These are phyloP conservation scores for Drosophila siamana DNA, from an alignment of 2,888 invertebrate genomes.

Conservation along the genomic window DNA sequence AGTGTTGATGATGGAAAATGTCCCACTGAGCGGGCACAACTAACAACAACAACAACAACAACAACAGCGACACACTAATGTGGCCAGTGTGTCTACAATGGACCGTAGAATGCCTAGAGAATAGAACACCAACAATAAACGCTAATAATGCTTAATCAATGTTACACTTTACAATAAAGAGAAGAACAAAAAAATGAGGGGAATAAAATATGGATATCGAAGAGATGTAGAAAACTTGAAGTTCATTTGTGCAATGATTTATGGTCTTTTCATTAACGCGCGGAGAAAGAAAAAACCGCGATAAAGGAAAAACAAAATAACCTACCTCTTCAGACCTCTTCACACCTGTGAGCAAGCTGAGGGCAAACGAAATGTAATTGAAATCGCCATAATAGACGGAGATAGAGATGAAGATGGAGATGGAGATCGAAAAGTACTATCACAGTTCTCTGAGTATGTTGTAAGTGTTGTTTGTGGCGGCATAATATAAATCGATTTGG, in stretches of 20 bases:
- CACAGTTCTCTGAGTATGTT: slow-evolving; percentile 29
- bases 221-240: slow-evolving; percentile 44
- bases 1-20: slow-evolving; percentile 79
- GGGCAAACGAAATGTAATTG: slow-evolving; percentile 69
- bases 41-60: slow-evolving; percentile 47
- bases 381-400: slow-evolving; percentile 41
- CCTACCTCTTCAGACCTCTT: slow-evolving; percentile 49
- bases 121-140: slow-evolving; percentile 65
- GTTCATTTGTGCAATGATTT: slow-evolving; percentile 78
- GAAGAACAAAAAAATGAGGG: slow-evolving; percentile 25
- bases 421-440: too few relatives aligned
- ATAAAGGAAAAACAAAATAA: background rate
- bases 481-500: slow-evolving; percentile 65
- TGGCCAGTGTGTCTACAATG: slow-evolving; percentile 54
- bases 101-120: slow-evolving; percentile 34
- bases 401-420: too few relatives aligned
- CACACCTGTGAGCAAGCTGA: slow-evolving; percentile 74
- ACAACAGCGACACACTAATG: slow-evolving; percentile 40
- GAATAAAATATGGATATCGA: slow-evolving; percentile 44
- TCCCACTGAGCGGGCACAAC: slow-evolving; percentile 73
- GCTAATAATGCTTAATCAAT: slow-evolving; percentile 83
- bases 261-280: slow-evolving; percentile 68
- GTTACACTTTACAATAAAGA: slow-evolving; percentile 80
- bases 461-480: slow-evolving; percentile 30
- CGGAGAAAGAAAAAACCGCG: slow-evolving; percentile 20